Evolutionary conservation across 2,797 vertebrate species (phyloP).

Genomic region (Sebastes melanostomus): DNA sequence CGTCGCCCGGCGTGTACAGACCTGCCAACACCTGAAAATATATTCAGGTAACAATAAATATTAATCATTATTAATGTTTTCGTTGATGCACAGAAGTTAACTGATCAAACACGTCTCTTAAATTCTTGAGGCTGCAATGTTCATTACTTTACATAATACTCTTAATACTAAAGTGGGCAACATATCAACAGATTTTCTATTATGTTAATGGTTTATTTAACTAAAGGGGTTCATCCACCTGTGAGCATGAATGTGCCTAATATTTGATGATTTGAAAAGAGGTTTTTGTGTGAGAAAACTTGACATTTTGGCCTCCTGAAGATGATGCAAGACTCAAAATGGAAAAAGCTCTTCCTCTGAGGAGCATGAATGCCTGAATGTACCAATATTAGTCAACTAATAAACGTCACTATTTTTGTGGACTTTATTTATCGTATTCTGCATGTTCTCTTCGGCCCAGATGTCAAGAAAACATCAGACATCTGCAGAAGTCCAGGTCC

Average conservation of each 20-base stretch:
- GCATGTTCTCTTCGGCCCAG: too few relatives aligned
- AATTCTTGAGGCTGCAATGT: too few relatives aligned
- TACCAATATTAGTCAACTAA: background rate
- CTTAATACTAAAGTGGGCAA: background rate
- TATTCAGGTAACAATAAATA: background rate
- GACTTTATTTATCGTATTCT: too few relatives aligned
- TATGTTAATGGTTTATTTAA: background rate
- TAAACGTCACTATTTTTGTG: too few relatives aligned
- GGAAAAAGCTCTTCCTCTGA: background rate
- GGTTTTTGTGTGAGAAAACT: background rate
- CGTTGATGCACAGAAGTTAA: background rate
- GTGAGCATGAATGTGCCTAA: background rate
- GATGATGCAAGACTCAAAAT: background rate
- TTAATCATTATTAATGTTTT: background rate
- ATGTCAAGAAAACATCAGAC: too few relatives aligned
- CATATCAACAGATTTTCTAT: background rate
- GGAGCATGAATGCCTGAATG: background rate
- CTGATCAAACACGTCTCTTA: background rate
- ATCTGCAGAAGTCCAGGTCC: too few relatives aligned
- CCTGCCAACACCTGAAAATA: slow-evolving; percentile 89
- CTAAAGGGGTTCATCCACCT: background rate
- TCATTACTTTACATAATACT: background rate
- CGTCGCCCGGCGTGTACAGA: slow-evolving; percentile 94
- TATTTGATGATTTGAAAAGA: background rate
- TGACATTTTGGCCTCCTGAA: background rate